Evolutionary conservation across 2,888 invertebrate genomes (phyloP).

Genomic region (Gastrophysa polygoni): DNA sequence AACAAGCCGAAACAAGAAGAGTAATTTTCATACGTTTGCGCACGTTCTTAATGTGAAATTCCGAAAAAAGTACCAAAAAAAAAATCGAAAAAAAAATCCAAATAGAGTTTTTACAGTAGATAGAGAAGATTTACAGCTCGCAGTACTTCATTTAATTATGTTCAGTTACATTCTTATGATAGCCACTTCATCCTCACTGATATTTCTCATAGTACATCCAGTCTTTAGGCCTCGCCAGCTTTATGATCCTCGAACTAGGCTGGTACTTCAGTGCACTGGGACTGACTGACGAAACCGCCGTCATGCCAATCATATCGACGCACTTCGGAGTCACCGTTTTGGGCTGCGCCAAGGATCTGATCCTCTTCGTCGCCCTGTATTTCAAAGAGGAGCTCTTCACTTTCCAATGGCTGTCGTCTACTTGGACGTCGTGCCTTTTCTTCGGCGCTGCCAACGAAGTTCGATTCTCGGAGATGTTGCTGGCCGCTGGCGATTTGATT

Average conservation of each 20-base stretch:
- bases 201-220: conserved; percentile 10
- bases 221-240: conserved; percentile 24
- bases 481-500: background rate
- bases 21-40: too few relatives aligned
- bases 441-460: background rate
- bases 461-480: background rate
- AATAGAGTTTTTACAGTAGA: too few relatives aligned
- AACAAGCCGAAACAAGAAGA: too few relatives aligned
- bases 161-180: too few relatives aligned
- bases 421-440: background rate
- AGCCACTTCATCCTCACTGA: background rate
- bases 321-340: conserved; percentile 6
- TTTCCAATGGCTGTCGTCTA: background rate
- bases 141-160: too few relatives aligned
- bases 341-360: conserved; percentile 18
- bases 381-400: background rate
- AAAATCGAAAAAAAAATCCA: too few relatives aligned
- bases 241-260: conserved; percentile 22
- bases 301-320: background rate
- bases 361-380: conserved; percentile 18
- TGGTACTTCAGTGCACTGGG: conserved; percentile 23
- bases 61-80: too few relatives aligned
- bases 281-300: conserved; percentile 9
- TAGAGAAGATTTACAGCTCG: too few relatives aligned
- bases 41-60: too few relatives aligned